These are phyloP conservation scores for Anoura caudifer DNA, from an alignment of 2,113 vertebrate genomes.

Conservation along the genomic window DNA sequence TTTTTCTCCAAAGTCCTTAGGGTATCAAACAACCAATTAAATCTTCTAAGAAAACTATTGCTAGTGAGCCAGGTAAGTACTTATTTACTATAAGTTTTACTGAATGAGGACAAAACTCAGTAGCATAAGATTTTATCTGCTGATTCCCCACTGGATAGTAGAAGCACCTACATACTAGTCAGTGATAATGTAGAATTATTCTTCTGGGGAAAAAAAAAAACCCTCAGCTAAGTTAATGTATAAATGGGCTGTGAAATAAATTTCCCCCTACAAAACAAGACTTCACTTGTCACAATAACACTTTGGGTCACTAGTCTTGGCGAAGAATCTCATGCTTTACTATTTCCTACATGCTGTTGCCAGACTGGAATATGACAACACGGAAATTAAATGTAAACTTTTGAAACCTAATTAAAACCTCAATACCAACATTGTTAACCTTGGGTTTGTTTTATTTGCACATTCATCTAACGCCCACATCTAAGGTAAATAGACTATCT, in stretches of 20 bases:
- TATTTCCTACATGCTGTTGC: neutral
- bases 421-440: neutral
- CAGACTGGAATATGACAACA: neutral
- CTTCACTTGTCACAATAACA: neutral
- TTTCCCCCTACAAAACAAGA: neutral
- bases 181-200: neutral
- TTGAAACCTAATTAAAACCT: conserved; percentile 21
- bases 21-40: neutral
- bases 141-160: neutral
- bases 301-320: neutral
- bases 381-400: conserved; percentile 11
- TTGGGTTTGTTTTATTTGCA: conserved; percentile 16
- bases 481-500: neutral
- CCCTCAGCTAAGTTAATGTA: neutral
- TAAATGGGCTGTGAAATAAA: neutral
- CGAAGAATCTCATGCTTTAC: neutral
- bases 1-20: neutral
- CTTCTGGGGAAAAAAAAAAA: neutral
- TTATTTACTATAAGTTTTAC: neutral
- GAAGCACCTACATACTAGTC: neutral
- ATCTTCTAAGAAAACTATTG: neutral
- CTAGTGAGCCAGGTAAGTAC: neutral
- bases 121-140: neutral
- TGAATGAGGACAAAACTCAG: neutral
- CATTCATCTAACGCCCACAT: neutral